Conservation (phyloP, 2,888 invertebrate species). For the Julus scandinavius region DNA sequence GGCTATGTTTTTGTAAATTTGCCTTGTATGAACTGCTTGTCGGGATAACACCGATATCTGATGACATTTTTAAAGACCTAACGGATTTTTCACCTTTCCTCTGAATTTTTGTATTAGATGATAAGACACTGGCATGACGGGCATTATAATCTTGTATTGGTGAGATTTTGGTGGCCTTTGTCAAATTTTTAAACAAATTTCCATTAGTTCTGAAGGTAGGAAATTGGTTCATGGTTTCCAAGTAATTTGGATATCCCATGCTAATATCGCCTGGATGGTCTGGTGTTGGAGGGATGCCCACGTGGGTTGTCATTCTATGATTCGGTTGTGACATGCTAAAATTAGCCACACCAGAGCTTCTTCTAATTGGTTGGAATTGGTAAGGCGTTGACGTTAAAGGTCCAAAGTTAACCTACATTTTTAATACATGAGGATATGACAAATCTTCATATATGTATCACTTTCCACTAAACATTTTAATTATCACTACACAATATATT, state of each 20-base stretch:
- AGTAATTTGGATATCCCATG: not conserved
- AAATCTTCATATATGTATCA: too few relatives aligned
- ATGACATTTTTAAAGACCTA: not conserved
- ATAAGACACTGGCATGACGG: not conserved
- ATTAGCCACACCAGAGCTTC: not conserved
- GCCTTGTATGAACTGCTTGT: not conserved
- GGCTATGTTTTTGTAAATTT: not conserved
- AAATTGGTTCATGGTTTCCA: not conserved
- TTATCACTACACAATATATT: too few relatives aligned
- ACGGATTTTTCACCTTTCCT: not conserved
- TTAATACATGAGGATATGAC: not conserved
- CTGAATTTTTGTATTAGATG: not conserved
- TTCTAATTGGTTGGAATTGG: not conserved
- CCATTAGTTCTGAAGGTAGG: not conserved
- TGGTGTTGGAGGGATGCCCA: not conserved
- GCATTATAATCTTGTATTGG: not conserved
- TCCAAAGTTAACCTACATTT: not conserved
- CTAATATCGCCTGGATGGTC: not conserved
- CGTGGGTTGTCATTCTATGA: not conserved
- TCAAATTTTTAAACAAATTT: not conserved
- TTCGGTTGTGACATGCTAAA: not conserved
- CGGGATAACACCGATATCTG: not conserved
- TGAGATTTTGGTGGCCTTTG: not conserved
- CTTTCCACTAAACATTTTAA: too few relatives aligned
- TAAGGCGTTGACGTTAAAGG: constrained; percentile 34